Base-by-base conservation (phyloP, 2,113 vertebrate species). In the Hucho hucho region DNA sequence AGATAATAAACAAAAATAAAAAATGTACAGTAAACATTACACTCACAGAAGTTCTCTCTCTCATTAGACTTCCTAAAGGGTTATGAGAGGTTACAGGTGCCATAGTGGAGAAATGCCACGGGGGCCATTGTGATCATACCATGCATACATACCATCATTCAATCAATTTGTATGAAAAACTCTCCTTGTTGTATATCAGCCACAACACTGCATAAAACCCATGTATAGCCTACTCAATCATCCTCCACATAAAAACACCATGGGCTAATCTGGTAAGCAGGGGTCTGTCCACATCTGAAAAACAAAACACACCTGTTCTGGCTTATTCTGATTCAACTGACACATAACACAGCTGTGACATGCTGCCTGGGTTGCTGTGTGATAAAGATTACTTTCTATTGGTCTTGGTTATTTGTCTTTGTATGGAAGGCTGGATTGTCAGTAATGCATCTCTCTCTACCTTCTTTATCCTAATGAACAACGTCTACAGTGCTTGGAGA, bases 231-330 rank as follows among this genome's bases (percentile, higher is more conserved):
- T 53, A 3, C 3, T 53, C 49, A 18, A 18, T 53, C 49, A 18
- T 53, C 16, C 16, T 18, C 16, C 47, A 16, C 14, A 16, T 49
- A 3, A 49, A 49, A 49, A 14, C 47, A 4, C 74, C 47, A 58
- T 22, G 28, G 16, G 25, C 12, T 65, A 14, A 14, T 37, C 71
- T 20, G 26, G 69, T 20, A 12, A 49, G 6, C 5, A 18, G 72
- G 66, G 69, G 75, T 56, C 76, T 64, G 56, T 64, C 61, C 9
- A 73, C 58, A 49, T 71, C 75, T n/a, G 58, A 14, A 74, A 86
- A 85, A 85, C 85, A 86, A 87, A 81, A 68, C 77, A 75, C 89
- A 87, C 81, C 88, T 89, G 87, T 81, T 81, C 56, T 65, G 79
- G 37, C 73, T 85, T 80, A 72, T 76, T 81, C 76, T 72, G 68